These are phyloP conservation scores for Sebastes matsubarae DNA, from an alignment of 2,797 vertebrate genomes.

Conservation along the genomic window DNA sequence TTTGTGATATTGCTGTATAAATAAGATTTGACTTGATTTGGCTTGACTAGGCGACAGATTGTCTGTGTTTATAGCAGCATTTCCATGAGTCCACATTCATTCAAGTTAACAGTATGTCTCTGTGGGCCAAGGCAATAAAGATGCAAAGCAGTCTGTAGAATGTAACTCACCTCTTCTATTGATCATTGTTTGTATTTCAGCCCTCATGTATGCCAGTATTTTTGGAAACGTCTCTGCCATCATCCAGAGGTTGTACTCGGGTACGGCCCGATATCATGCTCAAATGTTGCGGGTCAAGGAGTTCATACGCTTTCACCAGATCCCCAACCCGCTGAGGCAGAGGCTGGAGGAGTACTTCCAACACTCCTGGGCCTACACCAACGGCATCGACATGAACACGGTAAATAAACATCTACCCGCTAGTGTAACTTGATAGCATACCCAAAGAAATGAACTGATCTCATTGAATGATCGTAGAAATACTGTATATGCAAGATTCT, in stretches of 20 bases:
- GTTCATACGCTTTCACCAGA: conserved; percentile 99
- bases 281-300: conserved; percentile 99
- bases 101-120: background rate
- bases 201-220: conserved; percentile 99
- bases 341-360: conserved; percentile 98
- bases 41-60: background rate
- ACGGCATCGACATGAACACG: conserved; percentile 99
- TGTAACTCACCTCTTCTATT: background rate
- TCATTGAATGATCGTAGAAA: background rate
- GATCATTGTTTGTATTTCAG: conserved; percentile 80
- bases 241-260: conserved; percentile 98
- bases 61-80: background rate
- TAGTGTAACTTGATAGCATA: background rate
- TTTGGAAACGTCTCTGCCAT: conserved; percentile 99
- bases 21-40: background rate
- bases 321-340: conserved; percentile 96
- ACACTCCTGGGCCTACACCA: conserved; percentile 98
- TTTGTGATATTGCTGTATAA: background rate
- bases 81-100: background rate
- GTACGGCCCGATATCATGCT: conserved; percentile 97
- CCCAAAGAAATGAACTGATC: background rate
- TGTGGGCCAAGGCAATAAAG: background rate
- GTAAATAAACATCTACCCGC: conserved; percentile 79
- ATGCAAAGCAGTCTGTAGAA: background rate
- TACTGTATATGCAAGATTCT: conserved; percentile 73